These are phyloP conservation scores for Petrocephalus microphthalmus DNA, from an alignment of 2,113 vertebrate species.

Conservation along the genomic window DNA sequence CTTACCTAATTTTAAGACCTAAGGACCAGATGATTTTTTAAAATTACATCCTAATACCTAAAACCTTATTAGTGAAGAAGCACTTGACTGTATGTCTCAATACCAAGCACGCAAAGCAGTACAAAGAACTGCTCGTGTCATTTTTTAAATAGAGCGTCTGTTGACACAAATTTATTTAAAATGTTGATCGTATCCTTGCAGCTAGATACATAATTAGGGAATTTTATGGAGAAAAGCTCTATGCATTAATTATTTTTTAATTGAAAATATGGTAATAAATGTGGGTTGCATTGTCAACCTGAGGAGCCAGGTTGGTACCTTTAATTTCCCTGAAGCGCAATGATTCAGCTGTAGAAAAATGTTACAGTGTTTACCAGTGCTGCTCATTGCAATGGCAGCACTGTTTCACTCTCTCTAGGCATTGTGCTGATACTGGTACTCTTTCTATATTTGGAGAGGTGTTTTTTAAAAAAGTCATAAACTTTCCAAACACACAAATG, in stretches of 20 bases:
- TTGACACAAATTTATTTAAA: background rate
- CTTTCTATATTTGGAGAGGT: background rate
- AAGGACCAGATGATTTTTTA: too few relatives aligned
- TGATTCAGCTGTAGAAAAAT: background rate
- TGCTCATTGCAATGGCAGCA: background rate
- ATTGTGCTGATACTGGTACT: background rate
- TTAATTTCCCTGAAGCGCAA: background rate
- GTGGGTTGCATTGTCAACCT: background rate
- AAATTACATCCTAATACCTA: too few relatives aligned
- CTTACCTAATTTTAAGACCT: background rate
- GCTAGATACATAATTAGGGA: background rate
- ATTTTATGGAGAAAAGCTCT: background rate
- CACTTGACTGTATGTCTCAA: background rate
- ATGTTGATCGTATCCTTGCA: background rate
- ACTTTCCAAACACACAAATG: background rate
- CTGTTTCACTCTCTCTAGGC: background rate
- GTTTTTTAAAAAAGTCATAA: background rate
- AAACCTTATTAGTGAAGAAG: too few relatives aligned
- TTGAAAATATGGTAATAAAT: conserved; percentile 3
- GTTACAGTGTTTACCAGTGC: background rate
- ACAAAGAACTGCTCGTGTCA: background rate
- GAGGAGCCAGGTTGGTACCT: background rate
- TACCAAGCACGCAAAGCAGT: background rate
- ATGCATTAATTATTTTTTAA: conserved; percentile 3
- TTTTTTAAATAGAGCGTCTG: background rate